A percentile compares a stretch with the other conserved stretches of the same genome.
Evolutionary conservation across 35 echinoderm and acorn worm genomes (phyloP).

Genomic region (Lytechinus variegatus): DNA sequence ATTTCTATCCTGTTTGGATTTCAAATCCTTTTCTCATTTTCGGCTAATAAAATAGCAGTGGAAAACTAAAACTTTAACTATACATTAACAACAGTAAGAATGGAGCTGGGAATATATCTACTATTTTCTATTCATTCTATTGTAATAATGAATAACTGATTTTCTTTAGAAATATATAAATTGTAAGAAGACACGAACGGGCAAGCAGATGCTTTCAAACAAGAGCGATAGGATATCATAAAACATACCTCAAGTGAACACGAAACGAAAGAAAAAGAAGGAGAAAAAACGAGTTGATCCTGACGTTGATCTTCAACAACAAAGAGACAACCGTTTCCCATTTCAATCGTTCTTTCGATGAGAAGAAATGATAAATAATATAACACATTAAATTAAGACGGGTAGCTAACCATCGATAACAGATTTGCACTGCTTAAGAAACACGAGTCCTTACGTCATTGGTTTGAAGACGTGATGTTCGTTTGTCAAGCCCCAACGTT

Average conservation of each 20-base stretch:
- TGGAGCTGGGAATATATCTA: neutral
- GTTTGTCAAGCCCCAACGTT: neutral
- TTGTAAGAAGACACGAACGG: neutral
- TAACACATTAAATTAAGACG: conserved; percentile 6
- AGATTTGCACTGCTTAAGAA: neutral
- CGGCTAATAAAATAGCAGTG: no score
- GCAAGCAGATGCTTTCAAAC: neutral
- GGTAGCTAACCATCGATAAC: neutral
- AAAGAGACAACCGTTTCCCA: neutral
- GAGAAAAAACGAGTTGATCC: neutral
- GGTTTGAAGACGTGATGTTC: neutral
- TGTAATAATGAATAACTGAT: neutral
- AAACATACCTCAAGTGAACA: neutral
- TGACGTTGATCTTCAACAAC: neutral
- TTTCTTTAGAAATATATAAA: neutral
- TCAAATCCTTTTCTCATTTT: no score
- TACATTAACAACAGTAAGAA: neutral
- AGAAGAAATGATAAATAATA: neutral
- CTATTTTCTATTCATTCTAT: neutral
- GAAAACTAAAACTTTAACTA: no score
- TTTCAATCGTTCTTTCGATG: neutral
- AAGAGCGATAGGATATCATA: neutral
- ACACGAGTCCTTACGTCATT: neutral
- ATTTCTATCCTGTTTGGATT: neutral
- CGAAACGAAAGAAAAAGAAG: neutral